These are phyloP conservation scores for Drosophila setifemur DNA, from an alignment of 1,140 invertebrate genomes.

Conservation along the genomic window DNA sequence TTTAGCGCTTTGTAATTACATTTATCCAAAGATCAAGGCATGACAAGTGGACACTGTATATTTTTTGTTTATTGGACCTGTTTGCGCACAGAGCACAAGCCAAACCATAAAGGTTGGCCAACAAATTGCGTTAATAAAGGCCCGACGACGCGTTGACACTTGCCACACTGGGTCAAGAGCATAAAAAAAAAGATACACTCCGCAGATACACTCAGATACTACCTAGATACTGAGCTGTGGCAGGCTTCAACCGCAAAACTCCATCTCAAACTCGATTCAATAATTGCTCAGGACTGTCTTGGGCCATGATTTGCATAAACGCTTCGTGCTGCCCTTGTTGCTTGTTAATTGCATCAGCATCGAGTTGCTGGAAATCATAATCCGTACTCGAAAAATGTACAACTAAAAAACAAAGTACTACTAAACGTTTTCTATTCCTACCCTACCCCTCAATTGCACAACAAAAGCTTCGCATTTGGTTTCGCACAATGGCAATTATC, in stretches of 20 bases:
- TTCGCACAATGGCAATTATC: slow-evolving; percentile 76
- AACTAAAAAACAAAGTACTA: background rate
- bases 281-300: slow-evolving; percentile 47
- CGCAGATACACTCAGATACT: slow-evolving; percentile 2
- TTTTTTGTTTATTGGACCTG: slow-evolving; percentile 6
- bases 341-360: slow-evolving; percentile 44
- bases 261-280: slow-evolving; percentile 39
- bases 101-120: slow-evolving; percentile 7
- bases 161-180: slow-evolving; percentile 73
- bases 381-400: slow-evolving; percentile 28
- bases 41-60: slow-evolving; percentile 23
- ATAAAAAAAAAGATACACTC: slow-evolving; percentile 19
- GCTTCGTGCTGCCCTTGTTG: slow-evolving; percentile 38
- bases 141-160: slow-evolving; percentile 46
- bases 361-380: slow-evolving; percentile 49
- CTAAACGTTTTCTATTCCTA: slow-evolving; percentile 28
- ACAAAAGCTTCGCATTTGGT: slow-evolving; percentile 41
- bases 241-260: slow-evolving; percentile 24
- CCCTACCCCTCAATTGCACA: slow-evolving; percentile 38
- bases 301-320: slow-evolving; percentile 69
- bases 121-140: slow-evolving; percentile 48
- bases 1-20: slow-evolving; percentile 54
- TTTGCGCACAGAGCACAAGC: background rate
- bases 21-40: slow-evolving; percentile 51
- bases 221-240: slow-evolving; percentile 10